phyloP scores from a whole-genome alignment of 2,113 vertebrate species.

The Notarius lentiginosus region DNA sequence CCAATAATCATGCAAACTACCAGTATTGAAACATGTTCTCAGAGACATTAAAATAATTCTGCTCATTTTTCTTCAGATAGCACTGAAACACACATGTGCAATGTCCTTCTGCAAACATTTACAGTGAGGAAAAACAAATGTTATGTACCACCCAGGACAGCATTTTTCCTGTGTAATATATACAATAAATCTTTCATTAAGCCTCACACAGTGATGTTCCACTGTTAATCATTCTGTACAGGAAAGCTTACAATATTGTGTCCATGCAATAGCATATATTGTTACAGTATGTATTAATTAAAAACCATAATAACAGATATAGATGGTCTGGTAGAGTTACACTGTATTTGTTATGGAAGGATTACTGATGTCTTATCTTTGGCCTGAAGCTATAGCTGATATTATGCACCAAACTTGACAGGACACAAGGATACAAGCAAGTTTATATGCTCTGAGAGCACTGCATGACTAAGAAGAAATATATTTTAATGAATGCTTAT shows the following conservation, averaged over 20 bases:
- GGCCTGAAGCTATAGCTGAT: background rate
- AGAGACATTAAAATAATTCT: background rate
- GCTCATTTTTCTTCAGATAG: background rate
- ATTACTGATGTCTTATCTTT: background rate
- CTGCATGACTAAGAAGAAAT: background rate
- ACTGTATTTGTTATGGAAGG: background rate
- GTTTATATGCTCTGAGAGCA: background rate
- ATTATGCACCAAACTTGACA: background rate
- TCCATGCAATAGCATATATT: background rate
- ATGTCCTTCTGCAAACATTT: slow-evolving; percentile 42
- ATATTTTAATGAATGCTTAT: slow-evolving; percentile 22
- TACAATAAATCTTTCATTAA: background rate
- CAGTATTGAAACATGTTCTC: background rate
- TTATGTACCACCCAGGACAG: background rate
- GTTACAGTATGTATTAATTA: background rate
- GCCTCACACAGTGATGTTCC: background rate
- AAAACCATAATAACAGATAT: background rate
- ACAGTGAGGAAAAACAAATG: slow-evolving; percentile 21
- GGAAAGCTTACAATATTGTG: background rate
- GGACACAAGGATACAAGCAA: background rate
- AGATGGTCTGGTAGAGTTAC: background rate
- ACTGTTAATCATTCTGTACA: background rate
- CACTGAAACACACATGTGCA: background rate
- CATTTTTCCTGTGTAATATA: slow-evolving; percentile 10
- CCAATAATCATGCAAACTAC: background rate